Evolutionary conservation across 1,140 invertebrate genomes (phyloP).

Genomic region (Megalonaias nervosa): DNA sequence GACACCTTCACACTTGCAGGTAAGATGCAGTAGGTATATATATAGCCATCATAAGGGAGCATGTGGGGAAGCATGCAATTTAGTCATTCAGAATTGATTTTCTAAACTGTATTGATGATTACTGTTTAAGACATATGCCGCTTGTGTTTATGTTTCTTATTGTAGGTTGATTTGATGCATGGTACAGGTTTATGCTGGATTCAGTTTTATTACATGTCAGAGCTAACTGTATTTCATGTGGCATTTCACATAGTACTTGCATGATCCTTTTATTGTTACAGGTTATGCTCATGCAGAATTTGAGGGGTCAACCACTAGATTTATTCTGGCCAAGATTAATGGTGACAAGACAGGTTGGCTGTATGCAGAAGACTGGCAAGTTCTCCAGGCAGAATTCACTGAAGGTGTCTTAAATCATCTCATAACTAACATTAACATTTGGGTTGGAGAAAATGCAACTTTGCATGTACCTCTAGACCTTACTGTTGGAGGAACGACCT

Average conservation of each 20-base stretch:
- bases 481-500: slow-evolving; percentile 43
- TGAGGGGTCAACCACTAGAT: slow-evolving; percentile 27
- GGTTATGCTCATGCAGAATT: slow-evolving; percentile 51
- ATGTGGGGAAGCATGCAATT: no score
- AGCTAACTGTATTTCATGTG: background rate
- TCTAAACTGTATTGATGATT: no score
- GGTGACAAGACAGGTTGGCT: slow-evolving; percentile 57
- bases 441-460: slow-evolving; percentile 43
- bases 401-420: slow-evolving; percentile 47
- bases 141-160: no score
- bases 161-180: no score
- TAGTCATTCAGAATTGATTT: no score
- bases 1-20: slow-evolving; percentile 45
- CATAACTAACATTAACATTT: slow-evolving; percentile 47
- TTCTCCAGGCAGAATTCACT: slow-evolving; percentile 45
- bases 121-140: background rate
- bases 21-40: slow-evolving; percentile 7
- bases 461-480: slow-evolving; percentile 53
- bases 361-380: slow-evolving; percentile 43
- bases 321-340: slow-evolving; percentile 39
- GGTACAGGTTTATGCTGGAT: no score
- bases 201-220: background rate
- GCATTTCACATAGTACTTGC: background rate
- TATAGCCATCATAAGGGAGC: no score
- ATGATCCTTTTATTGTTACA: slow-evolving; percentile 24